These are phyloP conservation scores for Enteromius mattozi DNA, from an alignment of 2,797 vertebrate species.

Conservation along the genomic window DNA sequence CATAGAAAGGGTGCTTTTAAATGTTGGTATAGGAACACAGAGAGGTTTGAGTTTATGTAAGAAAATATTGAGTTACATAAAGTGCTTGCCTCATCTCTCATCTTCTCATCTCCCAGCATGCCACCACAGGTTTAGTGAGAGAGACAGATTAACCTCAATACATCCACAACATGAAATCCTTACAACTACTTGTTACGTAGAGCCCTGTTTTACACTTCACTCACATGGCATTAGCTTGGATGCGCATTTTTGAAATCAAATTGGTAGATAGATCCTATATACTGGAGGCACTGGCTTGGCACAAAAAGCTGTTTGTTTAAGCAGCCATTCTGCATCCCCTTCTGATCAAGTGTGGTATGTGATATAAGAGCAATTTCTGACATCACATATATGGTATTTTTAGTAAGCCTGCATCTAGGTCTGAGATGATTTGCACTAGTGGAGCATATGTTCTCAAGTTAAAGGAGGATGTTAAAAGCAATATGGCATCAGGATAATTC, in stretches of 20 bases:
- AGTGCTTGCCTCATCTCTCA: constrained; percentile 38
- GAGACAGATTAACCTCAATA: constrained; percentile 64
- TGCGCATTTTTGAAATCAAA: constrained; percentile 29
- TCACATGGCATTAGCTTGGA: constrained; percentile 27
- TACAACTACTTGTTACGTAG: constrained; percentile 38
- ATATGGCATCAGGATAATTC: background rate
- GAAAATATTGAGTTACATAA: constrained; percentile 48
- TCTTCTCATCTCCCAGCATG: constrained; percentile 55
- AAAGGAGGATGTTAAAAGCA: background rate
- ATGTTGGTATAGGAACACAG: constrained; percentile 8
- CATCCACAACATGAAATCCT: constrained; percentile 58
- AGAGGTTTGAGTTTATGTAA: constrained; percentile 45
- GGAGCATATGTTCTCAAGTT: background rate
- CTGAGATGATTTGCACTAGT: constrained; percentile 9
- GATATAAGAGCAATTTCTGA: constrained; percentile 1
- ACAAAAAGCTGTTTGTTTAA: constrained; percentile 18
- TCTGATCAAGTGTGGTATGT: background rate
- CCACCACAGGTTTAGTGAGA: constrained; percentile 51
- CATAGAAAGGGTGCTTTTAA: constrained; percentile 15
- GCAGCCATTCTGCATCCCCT: background rate
- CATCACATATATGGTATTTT: constrained; percentile 16
- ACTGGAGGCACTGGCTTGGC: background rate
- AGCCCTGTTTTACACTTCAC: constrained; percentile 30
- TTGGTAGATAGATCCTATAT: constrained; percentile 27
- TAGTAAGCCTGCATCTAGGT: constrained; percentile 26